Percentiles rank a stretch among this genome's conserved stretches.
Evolutionary conservation across 2,797 vertebrate genomes (phyloP).

Genomic region (Pangasius larnaudii): DNA sequence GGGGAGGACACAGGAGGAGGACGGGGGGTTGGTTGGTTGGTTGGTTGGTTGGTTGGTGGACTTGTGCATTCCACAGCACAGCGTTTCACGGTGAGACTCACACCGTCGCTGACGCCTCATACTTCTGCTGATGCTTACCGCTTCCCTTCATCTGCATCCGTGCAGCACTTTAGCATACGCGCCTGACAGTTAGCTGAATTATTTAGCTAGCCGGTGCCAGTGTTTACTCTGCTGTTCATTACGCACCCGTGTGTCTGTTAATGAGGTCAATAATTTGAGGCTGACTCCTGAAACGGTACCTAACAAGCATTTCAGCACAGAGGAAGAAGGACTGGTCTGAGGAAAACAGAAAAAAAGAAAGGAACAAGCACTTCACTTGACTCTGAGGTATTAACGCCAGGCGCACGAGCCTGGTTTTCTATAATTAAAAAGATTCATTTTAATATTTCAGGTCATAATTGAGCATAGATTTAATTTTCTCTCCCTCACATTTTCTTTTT

Average conservation of each 20-base stretch:
- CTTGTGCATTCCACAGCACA: slow-evolving; percentile 53
- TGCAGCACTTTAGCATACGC: slow-evolving; percentile 45
- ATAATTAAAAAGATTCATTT: not conserved
- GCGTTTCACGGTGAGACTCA: slow-evolving; percentile 27
- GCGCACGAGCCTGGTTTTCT: not conserved
- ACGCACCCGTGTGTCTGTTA: slow-evolving; percentile 74
- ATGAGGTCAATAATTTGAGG: slow-evolving; percentile 70
- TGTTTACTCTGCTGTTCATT: slow-evolving; percentile 71
- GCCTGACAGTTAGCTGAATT: slow-evolving; percentile 73
- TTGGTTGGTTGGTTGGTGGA: slow-evolving; percentile 46
- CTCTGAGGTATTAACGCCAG: too few species aligned
- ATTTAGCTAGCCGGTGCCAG: slow-evolving; percentile 71
- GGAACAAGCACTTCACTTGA: too few species aligned
- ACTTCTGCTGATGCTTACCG: slow-evolving; percentile 28
- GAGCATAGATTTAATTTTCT: not conserved
- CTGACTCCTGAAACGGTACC: slow-evolving; percentile 49
- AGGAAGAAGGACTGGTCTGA: slow-evolving; percentile 37
- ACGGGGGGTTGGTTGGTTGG: slow-evolving; percentile 42
- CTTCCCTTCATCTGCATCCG: slow-evolving; percentile 60
- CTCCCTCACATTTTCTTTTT: not conserved
- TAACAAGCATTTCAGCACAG: slow-evolving; percentile 47
- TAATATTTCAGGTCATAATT: not conserved
- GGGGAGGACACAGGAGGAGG: slow-evolving; percentile 50
- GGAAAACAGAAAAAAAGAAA: not conserved
- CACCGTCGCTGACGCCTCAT: not conserved